Conservation (phyloP, 2,113 vertebrate species). For the Hirundichthys speculiger region DNA sequence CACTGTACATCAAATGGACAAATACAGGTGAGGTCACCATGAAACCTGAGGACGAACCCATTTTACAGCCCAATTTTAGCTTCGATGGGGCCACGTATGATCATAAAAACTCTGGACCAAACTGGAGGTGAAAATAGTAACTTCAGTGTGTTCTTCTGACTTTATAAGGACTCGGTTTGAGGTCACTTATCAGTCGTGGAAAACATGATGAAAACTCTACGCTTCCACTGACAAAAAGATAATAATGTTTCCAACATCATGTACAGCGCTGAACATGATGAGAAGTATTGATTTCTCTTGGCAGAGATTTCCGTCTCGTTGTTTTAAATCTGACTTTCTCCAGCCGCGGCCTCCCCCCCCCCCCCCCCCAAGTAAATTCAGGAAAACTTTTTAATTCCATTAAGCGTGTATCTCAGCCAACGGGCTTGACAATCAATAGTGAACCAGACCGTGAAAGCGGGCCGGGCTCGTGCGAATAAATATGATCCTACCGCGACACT, state of each 20-base stretch:
- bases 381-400: constrained; percentile 65
- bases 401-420: constrained; percentile 53
- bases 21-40: too few relatives aligned
- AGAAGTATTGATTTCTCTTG: constrained; percentile 58
- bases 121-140: too few relatives aligned
- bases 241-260: constrained; percentile 30
- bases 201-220: constrained; percentile 1
- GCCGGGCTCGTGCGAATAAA: constrained; percentile 60
- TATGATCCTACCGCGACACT: constrained; percentile 52
- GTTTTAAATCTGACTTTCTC: constrained; percentile 29
- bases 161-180: too few relatives aligned
- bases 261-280: constrained; percentile 15
- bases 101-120: too few relatives aligned
- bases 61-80: too few relatives aligned
- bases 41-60: too few relatives aligned
- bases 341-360: constrained; percentile 59
- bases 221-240: neutral
- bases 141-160: too few relatives aligned
- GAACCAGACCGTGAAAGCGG: constrained; percentile 68
- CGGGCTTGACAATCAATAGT: constrained; percentile 64
- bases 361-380: constrained; percentile 62
- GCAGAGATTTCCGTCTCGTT: constrained; percentile 30
- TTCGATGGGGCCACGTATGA: too few relatives aligned
- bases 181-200: neutral
- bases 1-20: too few relatives aligned